Conservation (phyloP, 2,797 vertebrate genomes). For the Protosalanx chinensis region DNA sequence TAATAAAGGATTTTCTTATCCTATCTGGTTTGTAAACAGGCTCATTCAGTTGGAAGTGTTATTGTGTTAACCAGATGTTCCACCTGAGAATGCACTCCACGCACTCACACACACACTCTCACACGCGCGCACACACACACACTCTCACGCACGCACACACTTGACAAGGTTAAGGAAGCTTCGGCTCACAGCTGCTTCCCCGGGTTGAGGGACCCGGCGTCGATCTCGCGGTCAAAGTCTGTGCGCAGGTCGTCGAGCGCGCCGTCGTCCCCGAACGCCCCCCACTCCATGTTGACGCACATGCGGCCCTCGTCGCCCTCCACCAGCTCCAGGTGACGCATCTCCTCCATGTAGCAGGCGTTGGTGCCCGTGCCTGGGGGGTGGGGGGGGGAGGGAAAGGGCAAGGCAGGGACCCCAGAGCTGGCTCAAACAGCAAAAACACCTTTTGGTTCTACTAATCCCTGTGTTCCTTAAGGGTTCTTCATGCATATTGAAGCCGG, state of each 20-base stretch:
- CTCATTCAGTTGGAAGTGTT: too few relatives aligned
- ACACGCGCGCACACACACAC: too few relatives aligned
- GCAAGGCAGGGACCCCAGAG: too few relatives aligned
- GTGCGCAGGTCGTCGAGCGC: slow-evolving; percentile 85
- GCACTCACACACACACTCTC: neutral
- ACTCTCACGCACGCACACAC: neutral
- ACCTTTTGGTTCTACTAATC: neutral
- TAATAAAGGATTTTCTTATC: too few relatives aligned
- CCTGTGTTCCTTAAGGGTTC: neutral
- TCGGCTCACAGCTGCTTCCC: slow-evolving; percentile 91
- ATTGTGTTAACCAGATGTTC: too few relatives aligned
- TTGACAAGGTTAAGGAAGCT: neutral
- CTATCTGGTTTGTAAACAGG: too few relatives aligned
- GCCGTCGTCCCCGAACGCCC: slow-evolving; percentile 90
- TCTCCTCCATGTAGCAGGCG: slow-evolving; percentile 98
- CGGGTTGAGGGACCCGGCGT: slow-evolving; percentile 91
- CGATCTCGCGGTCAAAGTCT: slow-evolving; percentile 87
- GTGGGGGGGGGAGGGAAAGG: too few relatives aligned
- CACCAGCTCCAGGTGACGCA: slow-evolving; percentile 88
- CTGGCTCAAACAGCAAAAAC: neutral
- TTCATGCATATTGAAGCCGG: neutral
- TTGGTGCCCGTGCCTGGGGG: slow-evolving; percentile 88
- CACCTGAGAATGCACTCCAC: too few relatives aligned
- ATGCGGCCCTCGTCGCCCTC: slow-evolving; percentile 93
- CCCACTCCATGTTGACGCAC: slow-evolving; percentile 98